Evolutionary conservation across 2,113 vertebrate species (phyloP), one percentile per base, ranked within the genome.

Genomic region (Burhinus oedicnemus): DNA sequence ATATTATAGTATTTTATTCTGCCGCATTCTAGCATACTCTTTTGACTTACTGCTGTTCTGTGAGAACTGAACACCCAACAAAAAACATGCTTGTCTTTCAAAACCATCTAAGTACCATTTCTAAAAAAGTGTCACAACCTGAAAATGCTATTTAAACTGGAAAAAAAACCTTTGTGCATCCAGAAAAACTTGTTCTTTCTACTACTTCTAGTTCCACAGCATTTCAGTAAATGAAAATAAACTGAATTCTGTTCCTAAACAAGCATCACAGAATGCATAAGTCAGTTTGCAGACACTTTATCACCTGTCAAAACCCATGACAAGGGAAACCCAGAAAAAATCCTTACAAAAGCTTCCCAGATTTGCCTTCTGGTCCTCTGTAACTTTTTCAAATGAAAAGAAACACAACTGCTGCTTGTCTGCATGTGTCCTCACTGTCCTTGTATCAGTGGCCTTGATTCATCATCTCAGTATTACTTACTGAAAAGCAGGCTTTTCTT

Each of bases 171-270:
- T 64, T 20, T 7, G 17, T 68, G 22, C 16, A 17, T 40, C n/a
- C 64, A 65, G 45, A 77, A 66, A 55, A 21, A 13, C 0, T 2
- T 18, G 8, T 4, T 55, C 19, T 62, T 87, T 79, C 30, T 81
- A 64, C 30, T 44, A 16, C 27, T 55, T 45, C 45, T 38, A 55
- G 38, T 58, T 52, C 23, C 36, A 52, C 23, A 77, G 49, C 32
- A 70, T 78, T 74, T 92, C 80, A 92, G 17, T 22, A 51, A 71
- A 51, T 44, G 9, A 85, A 93, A 90, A 83, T 4, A 92, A 87
- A 61, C 12, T 4, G 22, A 58, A 34, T 88, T 61, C 5, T 81
- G 26, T 51, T 62, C 40, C 47, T 85, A 51, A 83, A 32, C n/a
- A 84, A 74, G 32, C 34, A 29, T 45, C 57, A 42, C 0, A 40